Percentiles rank a stretch among this genome's conserved stretches.
These are phyloP conservation scores for Eupithecia inturbata DNA, from an alignment of 2,888 invertebrate genomes.

Conservation along the genomic window DNA sequence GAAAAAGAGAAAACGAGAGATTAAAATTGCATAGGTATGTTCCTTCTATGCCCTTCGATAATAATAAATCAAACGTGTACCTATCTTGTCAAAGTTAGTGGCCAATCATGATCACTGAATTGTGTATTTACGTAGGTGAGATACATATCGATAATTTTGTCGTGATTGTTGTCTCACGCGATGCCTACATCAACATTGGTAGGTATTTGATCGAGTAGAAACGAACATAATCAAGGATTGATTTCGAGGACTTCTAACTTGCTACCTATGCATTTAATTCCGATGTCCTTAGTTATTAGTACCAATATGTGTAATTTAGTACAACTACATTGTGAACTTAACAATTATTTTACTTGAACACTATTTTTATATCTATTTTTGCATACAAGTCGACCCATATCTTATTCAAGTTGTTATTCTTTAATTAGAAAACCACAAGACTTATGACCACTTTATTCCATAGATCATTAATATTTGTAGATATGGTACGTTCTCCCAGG, in stretches of 20 bases:
- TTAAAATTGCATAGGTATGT: not conserved
- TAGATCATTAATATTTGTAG: no score
- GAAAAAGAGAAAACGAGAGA: not conserved
- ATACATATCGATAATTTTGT: conserved; percentile 64
- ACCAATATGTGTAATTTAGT: not conserved
- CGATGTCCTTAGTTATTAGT: not conserved
- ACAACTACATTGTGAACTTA: no score
- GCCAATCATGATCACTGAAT: conserved; percentile 57
- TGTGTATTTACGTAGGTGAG: conserved; percentile 52
- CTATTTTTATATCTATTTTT: not conserved
- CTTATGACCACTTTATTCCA: no score
- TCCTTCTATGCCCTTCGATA: conserved; percentile 17
- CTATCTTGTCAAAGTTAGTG: conserved; percentile 57
- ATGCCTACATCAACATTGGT: conserved; percentile 62
- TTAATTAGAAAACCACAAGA: no score
- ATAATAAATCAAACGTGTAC: conserved; percentile 54
- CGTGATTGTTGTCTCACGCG: conserved; percentile 65
- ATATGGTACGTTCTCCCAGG: no score
- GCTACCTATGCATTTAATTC: not conserved
- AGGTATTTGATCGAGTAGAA: conserved; percentile 50
- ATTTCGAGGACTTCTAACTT: conserved; percentile 14
- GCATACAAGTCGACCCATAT: not conserved
- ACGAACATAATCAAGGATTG: conserved; percentile 47
- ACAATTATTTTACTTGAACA: not conserved
- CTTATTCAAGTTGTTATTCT: no score